Conservation (phyloP, 1,140 invertebrate genomes). For the Drosophila ambigua region DNA sequence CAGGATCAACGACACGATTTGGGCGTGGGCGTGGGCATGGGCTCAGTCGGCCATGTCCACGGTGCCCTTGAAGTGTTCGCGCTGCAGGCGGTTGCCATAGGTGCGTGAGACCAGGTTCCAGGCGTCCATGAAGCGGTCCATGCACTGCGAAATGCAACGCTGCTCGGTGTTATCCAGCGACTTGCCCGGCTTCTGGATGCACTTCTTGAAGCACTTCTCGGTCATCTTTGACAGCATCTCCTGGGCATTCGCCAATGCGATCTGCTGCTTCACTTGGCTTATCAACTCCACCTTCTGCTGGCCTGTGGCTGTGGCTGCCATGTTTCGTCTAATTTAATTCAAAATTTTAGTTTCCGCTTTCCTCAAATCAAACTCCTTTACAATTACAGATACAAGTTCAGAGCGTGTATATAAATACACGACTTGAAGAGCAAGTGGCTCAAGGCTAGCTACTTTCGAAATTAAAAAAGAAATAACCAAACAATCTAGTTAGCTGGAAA, state of each 20-base stretch:
- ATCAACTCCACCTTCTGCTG: slow-evolving; percentile 92
- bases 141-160: slow-evolving; percentile 98
- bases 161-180: slow-evolving; percentile 95
- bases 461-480: too few species aligned
- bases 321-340: slow-evolving; percentile 13
- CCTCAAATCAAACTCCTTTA: slow-evolving; percentile 14
- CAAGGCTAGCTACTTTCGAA: neutral
- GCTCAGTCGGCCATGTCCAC: slow-evolving; percentile 25
- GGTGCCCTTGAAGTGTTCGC: slow-evolving; percentile 84
- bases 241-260: slow-evolving; percentile 96
- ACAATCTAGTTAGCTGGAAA: too few species aligned
- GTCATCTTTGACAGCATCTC: slow-evolving; percentile 98
- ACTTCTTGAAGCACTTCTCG: slow-evolving; percentile 98
- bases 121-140: slow-evolving; percentile 98
- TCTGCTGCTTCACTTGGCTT: slow-evolving; percentile 97
- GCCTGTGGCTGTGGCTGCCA: slow-evolving; percentile 20
- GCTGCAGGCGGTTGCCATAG: slow-evolving; percentile 92
- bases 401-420: neutral
- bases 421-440: neutral
- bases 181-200: slow-evolving; percentile 95
- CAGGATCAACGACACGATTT: neutral
- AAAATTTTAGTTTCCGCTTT: slow-evolving; percentile 17
- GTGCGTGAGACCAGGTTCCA: slow-evolving; percentile 95
- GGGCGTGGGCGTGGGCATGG: neutral
- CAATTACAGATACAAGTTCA: slow-evolving; percentile 10